These are phyloP conservation scores for Hirtodrosophila alboralis DNA, from an alignment of 2,888 invertebrate genomes.

Conservation along the genomic window DNA sequence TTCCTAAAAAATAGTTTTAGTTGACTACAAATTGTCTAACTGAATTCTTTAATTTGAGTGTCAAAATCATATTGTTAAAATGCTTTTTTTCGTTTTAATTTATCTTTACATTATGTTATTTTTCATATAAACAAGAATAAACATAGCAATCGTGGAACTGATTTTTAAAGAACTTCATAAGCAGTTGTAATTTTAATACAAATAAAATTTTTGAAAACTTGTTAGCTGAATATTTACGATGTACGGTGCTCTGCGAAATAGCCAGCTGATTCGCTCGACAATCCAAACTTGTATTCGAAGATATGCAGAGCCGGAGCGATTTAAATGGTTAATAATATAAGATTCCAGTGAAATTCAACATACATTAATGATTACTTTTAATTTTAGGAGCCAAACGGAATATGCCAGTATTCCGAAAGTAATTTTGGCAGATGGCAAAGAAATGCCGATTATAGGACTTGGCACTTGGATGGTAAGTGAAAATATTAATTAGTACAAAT, in stretches of 20 bases:
- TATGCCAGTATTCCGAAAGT: conserved; percentile 31
- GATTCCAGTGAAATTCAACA: no score
- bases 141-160: background rate
- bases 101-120: conserved; percentile 10
- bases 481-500: background rate
- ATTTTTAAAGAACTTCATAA: background rate
- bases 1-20: no score
- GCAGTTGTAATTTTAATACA: background rate
- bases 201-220: background rate
- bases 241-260: conserved; percentile 2
- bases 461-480: conserved; percentile 55
- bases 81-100: conserved; percentile 1
- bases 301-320: conserved; percentile 15
- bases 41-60: no score
- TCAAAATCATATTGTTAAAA: background rate
- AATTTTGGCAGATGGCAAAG: conserved; percentile 18
- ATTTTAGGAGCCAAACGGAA: conserved; percentile 29
- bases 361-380: no score
- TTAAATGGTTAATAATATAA: conserved; percentile 44
- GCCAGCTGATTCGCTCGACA: background rate
- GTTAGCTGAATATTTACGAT: conserved; percentile 1
- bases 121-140: background rate
- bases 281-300: background rate
- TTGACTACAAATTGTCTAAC: background rate
- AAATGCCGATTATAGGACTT: conserved; percentile 59